Conservation (phyloP, 2,113 vertebrate species). For the human (Homo sapiens) region DNA sequence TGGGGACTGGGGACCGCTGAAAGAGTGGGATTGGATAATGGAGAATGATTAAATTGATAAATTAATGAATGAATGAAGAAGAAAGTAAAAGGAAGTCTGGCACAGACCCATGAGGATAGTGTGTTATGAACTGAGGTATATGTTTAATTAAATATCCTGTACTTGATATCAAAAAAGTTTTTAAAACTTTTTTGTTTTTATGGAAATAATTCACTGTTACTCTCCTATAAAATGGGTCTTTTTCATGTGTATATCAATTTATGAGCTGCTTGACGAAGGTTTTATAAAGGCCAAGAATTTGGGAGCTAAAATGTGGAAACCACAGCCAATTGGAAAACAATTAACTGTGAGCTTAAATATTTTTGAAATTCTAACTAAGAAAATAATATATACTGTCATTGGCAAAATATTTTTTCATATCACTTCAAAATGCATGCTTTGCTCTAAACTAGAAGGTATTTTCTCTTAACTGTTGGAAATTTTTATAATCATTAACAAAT, state of each 20-base stretch:
- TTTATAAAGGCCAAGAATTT: not conserved
- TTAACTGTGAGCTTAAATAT: not conserved
- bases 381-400: not conserved
- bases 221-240: not conserved
- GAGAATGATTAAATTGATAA: not conserved
- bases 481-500: not conserved
- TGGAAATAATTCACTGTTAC: not conserved
- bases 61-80: not conserved
- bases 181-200: not conserved
- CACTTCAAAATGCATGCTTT: not conserved
- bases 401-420: not conserved
- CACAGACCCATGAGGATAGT: not conserved
- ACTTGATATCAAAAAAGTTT: not conserved
- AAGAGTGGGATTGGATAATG: not conserved
- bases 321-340: not conserved
- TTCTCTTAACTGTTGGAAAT: not conserved
- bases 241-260: not conserved
- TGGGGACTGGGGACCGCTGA: no score
- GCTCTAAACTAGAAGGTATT: not conserved
- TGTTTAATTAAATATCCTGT: not conserved
- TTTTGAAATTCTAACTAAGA: not conserved
- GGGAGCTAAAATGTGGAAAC: slow-evolving; percentile 2
- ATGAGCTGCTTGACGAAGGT: not conserved
- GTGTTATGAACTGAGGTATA: not conserved
- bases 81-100: not conserved